Base-by-base conservation (phyloP, 1,140 invertebrate genomes). In the Araneus ventricosus region DNA sequence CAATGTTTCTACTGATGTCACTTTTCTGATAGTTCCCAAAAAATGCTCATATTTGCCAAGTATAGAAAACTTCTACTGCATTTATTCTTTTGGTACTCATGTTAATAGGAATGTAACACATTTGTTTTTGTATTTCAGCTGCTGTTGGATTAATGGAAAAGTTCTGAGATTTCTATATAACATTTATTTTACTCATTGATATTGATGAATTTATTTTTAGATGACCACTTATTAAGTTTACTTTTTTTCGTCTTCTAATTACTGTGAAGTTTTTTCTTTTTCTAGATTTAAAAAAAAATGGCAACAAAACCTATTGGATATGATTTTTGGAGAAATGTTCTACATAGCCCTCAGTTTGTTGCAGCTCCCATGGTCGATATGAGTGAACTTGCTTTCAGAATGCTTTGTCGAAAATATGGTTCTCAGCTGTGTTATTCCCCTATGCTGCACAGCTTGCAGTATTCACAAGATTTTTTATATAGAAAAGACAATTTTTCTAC, bases 311-410 rank as follows among this genome's bases (percentile, higher is more conserved):
- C 63, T n/a, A 39, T 41, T 80, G 90, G 89, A 14, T 94, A 90
- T 94, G 94, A 95, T 30, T 96, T 96, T 95, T 96, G 96, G 96
- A 95, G 94, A 80, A 95, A 95, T 24, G 95, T 94, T 39, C 94
- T 96, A n/a, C 94, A 95, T 63, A 96, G 96, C 4, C 97, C 98
- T 20, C 96, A 96, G 80, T 97, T 96, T 95, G 96, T 99, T 79
- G 97, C 99, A 0, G 99, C 99, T 1, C 99, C 99, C 22, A 99
- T 99, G 99, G 99, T 99, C 0, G 99, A 99, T 95, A 98, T 98
- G 45, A 99, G 98, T 95, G 99, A 99, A 95, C 95, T 99, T 90
- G 97, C 98, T 8, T 99, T 98, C 98, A 96, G 99, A 94, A 95
- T 99, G 94, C 95, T 99, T 27, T 97, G 97, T 95, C 96, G 98